Evolutionary conservation across 2,797 vertebrate genomes (phyloP).

Genomic region (Serranus cabrilla): DNA sequence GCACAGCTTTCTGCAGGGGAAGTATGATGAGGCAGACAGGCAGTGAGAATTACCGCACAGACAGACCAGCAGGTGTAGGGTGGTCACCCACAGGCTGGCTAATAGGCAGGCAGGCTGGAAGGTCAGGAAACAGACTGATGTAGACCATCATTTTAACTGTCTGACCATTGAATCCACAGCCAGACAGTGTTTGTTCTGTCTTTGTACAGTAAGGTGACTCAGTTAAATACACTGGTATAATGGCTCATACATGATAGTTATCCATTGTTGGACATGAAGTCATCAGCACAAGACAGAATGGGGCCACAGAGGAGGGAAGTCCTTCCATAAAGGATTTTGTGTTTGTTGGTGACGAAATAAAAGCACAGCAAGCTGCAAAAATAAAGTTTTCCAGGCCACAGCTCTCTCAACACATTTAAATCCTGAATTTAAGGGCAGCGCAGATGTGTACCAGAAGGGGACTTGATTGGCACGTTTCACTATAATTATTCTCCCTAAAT

Average conservation of each 20-base stretch:
- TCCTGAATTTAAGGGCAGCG: conserved; percentile 24
- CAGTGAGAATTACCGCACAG: conserved; percentile 2
- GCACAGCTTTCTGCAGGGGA: background rate
- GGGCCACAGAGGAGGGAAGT: conserved; percentile 18
- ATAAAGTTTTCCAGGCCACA: conserved; percentile 24
- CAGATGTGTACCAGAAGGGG: conserved; percentile 35
- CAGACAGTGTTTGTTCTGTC: conserved; percentile 33
- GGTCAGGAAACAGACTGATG: conserved; percentile 59
- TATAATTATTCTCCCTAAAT: conserved; percentile 65
- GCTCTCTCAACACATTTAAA: conserved; percentile 31
- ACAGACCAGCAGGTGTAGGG: conserved; percentile 45
- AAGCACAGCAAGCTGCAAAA: conserved; percentile 10
- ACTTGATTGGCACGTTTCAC: conserved; percentile 55
- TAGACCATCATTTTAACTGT: conserved; percentile 52
- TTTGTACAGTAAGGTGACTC: conserved; percentile 32
- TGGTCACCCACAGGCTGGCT: conserved; percentile 42
- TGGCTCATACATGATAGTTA: conserved; percentile 14
- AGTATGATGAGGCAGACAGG: conserved; percentile 8
- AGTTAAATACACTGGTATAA: conserved; percentile 33
- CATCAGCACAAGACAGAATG: conserved; percentile 36
- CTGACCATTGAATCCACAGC: conserved; percentile 44
- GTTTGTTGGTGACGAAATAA: conserved; percentile 17
- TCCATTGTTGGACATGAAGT: conserved; percentile 37
- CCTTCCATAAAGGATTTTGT: background rate
- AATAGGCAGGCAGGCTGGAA: conserved; percentile 45